These are phyloP conservation scores for Sclerurus mexicanus DNA, from an alignment of 2,113 vertebrate species.

Conservation along the genomic window DNA sequence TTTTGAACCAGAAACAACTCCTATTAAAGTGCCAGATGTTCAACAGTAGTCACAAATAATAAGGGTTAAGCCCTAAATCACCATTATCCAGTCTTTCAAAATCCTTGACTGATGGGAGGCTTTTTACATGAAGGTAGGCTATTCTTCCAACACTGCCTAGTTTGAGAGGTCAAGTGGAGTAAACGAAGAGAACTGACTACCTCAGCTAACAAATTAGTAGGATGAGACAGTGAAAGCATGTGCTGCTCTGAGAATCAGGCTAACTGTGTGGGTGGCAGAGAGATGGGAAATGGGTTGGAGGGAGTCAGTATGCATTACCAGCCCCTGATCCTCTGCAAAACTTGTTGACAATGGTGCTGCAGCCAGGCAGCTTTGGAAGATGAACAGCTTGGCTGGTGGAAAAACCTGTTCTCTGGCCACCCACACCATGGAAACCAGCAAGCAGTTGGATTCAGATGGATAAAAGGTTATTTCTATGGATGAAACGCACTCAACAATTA, in stretches of 20 bases:
- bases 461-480: slow-evolving; percentile 33
- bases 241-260: slow-evolving; percentile 9
- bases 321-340: slow-evolving; percentile 49
- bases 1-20: slow-evolving; percentile 20
- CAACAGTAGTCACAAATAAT: slow-evolving; percentile 35
- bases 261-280: slow-evolving; percentile 39
- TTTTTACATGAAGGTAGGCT: background rate
- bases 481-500: background rate
- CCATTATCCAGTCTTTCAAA: slow-evolving; percentile 7
- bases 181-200: slow-evolving; percentile 7
- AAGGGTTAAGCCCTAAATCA: slow-evolving; percentile 20
- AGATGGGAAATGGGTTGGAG: slow-evolving; percentile 52
- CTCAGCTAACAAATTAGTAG: background rate
- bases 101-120: background rate
- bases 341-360: slow-evolving; percentile 43
- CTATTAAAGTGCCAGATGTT: slow-evolving; percentile 52
- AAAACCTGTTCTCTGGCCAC: slow-evolving; percentile 36
- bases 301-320: background rate
- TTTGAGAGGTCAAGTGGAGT: background rate
- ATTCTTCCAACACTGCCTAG: background rate
- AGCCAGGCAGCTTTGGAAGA: slow-evolving; percentile 39
- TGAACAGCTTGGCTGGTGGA: slow-evolving; percentile 34
- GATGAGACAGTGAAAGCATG: slow-evolving; percentile 20
- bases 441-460: slow-evolving; percentile 25
- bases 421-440: slow-evolving; percentile 18